These are phyloP conservation scores for Cyanoderma ruficeps DNA, from an alignment of 2,113 vertebrate species.

Conservation along the genomic window DNA sequence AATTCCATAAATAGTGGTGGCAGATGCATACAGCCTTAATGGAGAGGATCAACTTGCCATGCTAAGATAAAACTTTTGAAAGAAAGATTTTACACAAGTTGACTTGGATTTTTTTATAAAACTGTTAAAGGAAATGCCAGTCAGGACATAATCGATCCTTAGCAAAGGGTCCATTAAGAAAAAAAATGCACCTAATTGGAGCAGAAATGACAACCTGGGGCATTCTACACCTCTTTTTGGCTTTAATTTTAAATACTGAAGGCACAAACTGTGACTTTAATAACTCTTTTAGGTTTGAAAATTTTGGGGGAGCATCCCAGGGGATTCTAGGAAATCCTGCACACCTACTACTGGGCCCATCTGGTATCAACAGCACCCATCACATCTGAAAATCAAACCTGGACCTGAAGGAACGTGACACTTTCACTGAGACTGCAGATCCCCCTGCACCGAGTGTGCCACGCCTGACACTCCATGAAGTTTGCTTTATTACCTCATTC, in stretches of 20 bases:
- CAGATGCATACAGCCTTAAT: neutral
- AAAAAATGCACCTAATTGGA: neutral
- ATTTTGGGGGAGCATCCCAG: neutral
- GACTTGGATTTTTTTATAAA: neutral
- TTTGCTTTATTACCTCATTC: neutral
- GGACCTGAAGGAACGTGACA: neutral
- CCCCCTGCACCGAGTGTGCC: neutral
- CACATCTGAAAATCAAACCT: neutral
- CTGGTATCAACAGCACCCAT: neutral
- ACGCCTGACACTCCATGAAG: neutral
- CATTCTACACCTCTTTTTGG: fast-evolving
- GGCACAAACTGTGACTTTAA: neutral
- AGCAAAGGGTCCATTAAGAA: neutral
- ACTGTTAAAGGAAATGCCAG: neutral
- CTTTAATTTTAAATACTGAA: neutral
- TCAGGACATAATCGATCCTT: neutral
- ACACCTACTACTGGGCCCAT: neutral
- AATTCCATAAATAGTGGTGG: neutral
- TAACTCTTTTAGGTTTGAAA: neutral
- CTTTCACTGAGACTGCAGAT: neutral
- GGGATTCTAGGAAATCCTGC: neutral
- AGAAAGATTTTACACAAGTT: neutral
- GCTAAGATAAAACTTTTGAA: neutral
- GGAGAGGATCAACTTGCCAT: neutral
- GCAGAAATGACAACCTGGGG: neutral